Base-by-base conservation (phyloP, 2,113 vertebrate species). In the Lampris incognitus region DNA sequence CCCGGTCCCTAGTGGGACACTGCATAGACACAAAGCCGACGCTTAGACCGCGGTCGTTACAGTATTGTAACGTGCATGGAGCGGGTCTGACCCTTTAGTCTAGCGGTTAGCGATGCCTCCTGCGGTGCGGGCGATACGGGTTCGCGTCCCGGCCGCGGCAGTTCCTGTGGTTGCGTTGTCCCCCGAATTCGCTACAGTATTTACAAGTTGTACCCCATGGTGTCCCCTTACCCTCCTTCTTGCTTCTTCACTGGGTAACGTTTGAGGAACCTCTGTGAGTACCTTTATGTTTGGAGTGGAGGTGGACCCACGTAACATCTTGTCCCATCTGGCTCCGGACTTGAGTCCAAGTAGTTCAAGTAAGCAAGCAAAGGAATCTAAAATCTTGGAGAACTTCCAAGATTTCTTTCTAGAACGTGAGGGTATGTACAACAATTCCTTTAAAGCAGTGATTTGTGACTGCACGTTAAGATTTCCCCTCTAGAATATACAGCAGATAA, bases 231-330 rank as follows among this genome's bases (percentile, higher is more conserved):
- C 10, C 10, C 10, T 51, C 50, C 6, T 11, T 51, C 7, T 9
- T 51, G 10, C 50, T 51, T 51, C 10, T 9, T 1, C 7, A 8
- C 2, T 51, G 50, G 50, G 50, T 51, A 11, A 51, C 6, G 6
- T 8, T 9, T 51, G 10, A 9, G 6, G 50, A 11, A 51, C 10
- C 50, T 9, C 50, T 9, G 2, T 51, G 10, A 51, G 50, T 51
- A 51, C 38, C 36, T 11, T 52, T 66, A 13, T 54, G 49, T 10
- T 66, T 46, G 44, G 49, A 9, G 2, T 38, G n/a, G 52, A 66
- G 46, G 64, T 66, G 24, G 64, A 66, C 48, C 9, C 64, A 11
- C 36, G 52, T 66, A 50, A 66, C 63, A 66, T 66, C n/a, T 7
- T 46, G 10, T 66, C 63, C 44, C 63, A 66, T 24, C 63, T 66